These are phyloP conservation scores for Sebastes iracundus DNA, from an alignment of 2,797 vertebrate species.

Conservation along the genomic window DNA sequence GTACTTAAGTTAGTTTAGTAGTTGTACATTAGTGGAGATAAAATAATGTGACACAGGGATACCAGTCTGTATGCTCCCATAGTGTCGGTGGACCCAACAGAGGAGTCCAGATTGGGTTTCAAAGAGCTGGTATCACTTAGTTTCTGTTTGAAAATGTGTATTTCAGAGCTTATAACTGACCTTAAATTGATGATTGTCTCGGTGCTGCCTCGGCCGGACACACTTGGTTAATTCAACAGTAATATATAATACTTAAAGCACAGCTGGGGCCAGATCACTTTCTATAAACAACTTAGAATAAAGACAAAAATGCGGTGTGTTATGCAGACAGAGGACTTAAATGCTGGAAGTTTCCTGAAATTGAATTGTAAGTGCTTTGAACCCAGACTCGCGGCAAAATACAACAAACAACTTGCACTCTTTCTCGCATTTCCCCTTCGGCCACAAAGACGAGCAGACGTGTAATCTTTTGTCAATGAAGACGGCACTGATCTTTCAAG, in stretches of 20 bases:
- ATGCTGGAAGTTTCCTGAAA: constrained; percentile 20
- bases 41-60: neutral
- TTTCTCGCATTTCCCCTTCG: neutral
- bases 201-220: constrained; percentile 5
- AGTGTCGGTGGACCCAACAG: neutral
- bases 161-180: constrained; percentile 5
- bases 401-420: constrained; percentile 12
- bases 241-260: constrained; percentile 4
- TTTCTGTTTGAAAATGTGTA: neutral
- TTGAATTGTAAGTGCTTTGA: constrained; percentile 24
- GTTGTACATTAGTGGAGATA: too few species aligned
- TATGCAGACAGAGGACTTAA: neutral
- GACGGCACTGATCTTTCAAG: neutral
- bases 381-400: neutral
- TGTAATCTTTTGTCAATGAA: neutral
- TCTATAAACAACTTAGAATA: neutral
- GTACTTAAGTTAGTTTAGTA: neutral
- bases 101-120: neutral
- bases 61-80: neutral
- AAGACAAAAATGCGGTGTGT: neutral
- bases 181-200: constrained; percentile 56
- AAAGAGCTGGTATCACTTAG: neutral
- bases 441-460: neutral
- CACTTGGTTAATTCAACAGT: neutral
- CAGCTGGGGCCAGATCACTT: neutral